A percentile compares a stretch with the other conserved stretches of the same genome.
These are phyloP conservation scores for Enteromius thamalakanensis DNA, from an alignment of 2,797 vertebrate species.

Conservation along the genomic window DNA sequence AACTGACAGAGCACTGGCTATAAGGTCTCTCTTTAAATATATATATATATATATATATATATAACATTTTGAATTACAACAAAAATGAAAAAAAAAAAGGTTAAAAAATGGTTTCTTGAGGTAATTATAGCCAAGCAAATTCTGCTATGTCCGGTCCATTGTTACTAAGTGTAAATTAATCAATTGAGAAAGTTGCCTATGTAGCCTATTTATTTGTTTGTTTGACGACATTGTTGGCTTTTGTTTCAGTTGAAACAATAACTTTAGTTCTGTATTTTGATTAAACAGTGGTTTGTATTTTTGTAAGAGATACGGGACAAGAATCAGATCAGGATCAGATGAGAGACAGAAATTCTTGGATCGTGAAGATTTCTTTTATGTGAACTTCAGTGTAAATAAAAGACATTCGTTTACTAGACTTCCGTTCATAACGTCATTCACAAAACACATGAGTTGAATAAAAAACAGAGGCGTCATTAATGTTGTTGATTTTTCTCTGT, in stretches of 20 bases:
- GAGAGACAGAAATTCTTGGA: not conserved
- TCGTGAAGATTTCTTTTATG: not conserved
- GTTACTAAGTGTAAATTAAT: not conserved
- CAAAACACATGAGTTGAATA: slow-evolving; percentile 28
- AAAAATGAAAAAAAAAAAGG: not conserved
- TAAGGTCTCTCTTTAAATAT: slow-evolving; percentile 4
- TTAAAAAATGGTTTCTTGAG: not conserved
- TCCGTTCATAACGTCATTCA: not conserved
- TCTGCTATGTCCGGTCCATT: not conserved
- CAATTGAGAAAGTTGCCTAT: not conserved
- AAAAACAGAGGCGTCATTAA: slow-evolving; percentile 61
- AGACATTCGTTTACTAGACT: not conserved
- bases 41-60: no score
- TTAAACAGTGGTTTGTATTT: not conserved
- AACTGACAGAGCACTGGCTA: not conserved
- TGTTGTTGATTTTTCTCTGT: slow-evolving; percentile 62
- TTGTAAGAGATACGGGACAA: not conserved
- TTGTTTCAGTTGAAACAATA: not conserved
- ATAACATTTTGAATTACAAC: not conserved
- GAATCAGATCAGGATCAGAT: not conserved
- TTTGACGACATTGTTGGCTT: not conserved
- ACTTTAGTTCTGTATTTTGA: not conserved
- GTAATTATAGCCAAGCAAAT: not conserved
- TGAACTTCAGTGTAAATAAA: not conserved
- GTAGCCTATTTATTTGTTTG: not conserved